Base-by-base conservation (phyloP, 35 echinoderm and acorn worm species). In the Apostichopus parvimensis region DNA sequence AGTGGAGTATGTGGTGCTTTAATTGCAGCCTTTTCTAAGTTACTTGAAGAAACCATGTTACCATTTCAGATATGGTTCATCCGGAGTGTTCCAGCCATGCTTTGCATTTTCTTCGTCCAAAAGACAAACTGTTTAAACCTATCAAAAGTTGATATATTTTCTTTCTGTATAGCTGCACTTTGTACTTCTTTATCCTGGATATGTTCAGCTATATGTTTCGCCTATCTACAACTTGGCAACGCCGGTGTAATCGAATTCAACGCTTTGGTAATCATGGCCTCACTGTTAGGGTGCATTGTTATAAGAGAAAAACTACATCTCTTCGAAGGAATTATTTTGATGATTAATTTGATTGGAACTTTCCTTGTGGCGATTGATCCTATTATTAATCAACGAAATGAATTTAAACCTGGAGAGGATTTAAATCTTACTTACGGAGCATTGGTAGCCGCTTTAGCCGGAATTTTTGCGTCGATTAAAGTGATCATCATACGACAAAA, bases 161-260 rank as follows among this genome's bases (percentile, higher is more conserved):
- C 54, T 4, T 56, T 82, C 11, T 82, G 17, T 15, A 13, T 54
- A 8, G 79, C 79, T 3, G 55, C 34, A 6, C 55, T 82, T 56
- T 56, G 10, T 56, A 82, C 79, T 54, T 25, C 79, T 82, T 54
- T 82, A 5, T 82, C 79, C 10, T 82, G 79, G 79, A 82, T 82
- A 7, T 55, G 52, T 82, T 45, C 79, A 3, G 45, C 52, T 10
- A 4, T 82, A 5, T 82, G 79, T 55, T 82, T 82, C 10, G 17
- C 54, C 0, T 82, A 82, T 82, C 79, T 82, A 8, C 8, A 53
- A 20, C 79, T 82, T 82, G 79, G 79, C n/a, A 82, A 82, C 79
- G 79, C 79, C 2, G n/a, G 79, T 20, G 79, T 82, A 8, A 82
- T 82, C 9, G 79, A 82, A 54, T 82, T 82, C 6, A 82, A 82